A percentile compares a stretch with the other conserved stretches of the same genome.
These are phyloP conservation scores for Ernsta delagoae DNA, from an alignment of 2,888 invertebrate genomes.

Conservation along the genomic window DNA sequence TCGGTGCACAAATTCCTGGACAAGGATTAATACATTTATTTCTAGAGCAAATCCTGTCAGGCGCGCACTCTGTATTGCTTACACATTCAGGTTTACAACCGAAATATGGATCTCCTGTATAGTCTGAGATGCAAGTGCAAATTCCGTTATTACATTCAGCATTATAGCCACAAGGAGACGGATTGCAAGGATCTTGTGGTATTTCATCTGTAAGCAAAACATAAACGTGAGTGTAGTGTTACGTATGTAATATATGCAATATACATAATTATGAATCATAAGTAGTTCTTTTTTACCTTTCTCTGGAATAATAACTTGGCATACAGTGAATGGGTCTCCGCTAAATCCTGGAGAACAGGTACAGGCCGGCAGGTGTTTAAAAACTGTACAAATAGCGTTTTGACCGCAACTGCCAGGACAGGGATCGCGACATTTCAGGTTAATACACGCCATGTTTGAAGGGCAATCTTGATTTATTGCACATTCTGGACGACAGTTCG, in stretches of 20 bases:
- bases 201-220: conserved; percentile 62
- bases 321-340: conserved; percentile 91
- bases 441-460: conserved; percentile 89
- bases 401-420: conserved; percentile 90
- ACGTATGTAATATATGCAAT: not conserved
- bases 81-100: conserved; percentile 92
- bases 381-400: conserved; percentile 86
- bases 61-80: conserved; percentile 88
- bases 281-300: conserved; percentile 65
- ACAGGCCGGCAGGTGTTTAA: conserved; percentile 89
- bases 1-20: conserved; percentile 87
- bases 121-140: conserved; percentile 89
- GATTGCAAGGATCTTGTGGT: conserved; percentile 87
- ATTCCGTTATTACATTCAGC: conserved; percentile 86
- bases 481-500: conserved; percentile 90
- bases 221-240: not conserved
- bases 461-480: conserved; percentile 89
- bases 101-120: conserved; percentile 89
- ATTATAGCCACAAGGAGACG: conserved; percentile 89
- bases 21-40: conserved; percentile 92
- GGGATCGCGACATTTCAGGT: conserved; percentile 89
- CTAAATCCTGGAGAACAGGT: conserved; percentile 88
- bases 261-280: too few species aligned
- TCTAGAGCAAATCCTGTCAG: conserved; percentile 88
- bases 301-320: conserved; percentile 78